A percentile compares a stretch with the other conserved stretches of the same genome.
These are phyloP conservation scores for Acrobeloides nanus DNA, from an alignment of 2,888 invertebrate genomes.

Conservation along the genomic window DNA sequence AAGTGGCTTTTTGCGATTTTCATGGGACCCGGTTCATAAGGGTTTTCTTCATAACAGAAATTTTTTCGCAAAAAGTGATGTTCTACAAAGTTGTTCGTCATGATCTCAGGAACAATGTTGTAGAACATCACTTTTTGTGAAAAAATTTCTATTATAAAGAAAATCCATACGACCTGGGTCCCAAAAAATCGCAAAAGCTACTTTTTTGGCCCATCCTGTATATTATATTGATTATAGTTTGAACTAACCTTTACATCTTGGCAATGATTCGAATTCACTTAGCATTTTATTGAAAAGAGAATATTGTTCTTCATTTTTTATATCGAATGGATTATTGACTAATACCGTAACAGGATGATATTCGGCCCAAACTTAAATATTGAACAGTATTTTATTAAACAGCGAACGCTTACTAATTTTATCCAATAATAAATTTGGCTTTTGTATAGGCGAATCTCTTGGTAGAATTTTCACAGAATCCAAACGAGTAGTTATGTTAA, in stretches of 20 bases:
- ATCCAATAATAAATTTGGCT: conserved; percentile 38
- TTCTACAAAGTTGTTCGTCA: too few species aligned
- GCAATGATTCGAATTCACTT: conserved; percentile 40
- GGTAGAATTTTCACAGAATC: conserved; percentile 51
- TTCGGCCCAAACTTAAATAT: conserved; percentile 43
- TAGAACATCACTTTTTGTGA: too few species aligned
- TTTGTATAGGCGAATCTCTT: conserved; percentile 44
- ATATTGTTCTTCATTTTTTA: conserved; percentile 30
- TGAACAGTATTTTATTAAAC: neutral
- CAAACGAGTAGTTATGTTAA: conserved; percentile 26
- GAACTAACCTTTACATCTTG: conserved; percentile 34
- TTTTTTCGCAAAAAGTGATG: too few species aligned
- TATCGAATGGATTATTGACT: conserved; percentile 38
- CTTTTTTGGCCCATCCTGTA: too few species aligned
- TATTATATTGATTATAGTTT: too few species aligned
- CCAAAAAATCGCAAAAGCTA: too few species aligned
- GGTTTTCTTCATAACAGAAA: too few species aligned
- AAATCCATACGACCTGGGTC: too few species aligned
- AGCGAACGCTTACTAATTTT: conserved; percentile 26
- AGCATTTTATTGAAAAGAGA: conserved; percentile 38
- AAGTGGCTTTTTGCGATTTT: too few species aligned
- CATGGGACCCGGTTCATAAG: too few species aligned
- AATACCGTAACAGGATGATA: conserved; percentile 50
- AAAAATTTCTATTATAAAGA: too few species aligned
- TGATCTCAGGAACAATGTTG: too few species aligned